Percentiles rank a stretch among this genome's conserved stretches.
Conservation (phyloP, 1,140 invertebrate species). For the Dreissena rostriformis region DNA sequence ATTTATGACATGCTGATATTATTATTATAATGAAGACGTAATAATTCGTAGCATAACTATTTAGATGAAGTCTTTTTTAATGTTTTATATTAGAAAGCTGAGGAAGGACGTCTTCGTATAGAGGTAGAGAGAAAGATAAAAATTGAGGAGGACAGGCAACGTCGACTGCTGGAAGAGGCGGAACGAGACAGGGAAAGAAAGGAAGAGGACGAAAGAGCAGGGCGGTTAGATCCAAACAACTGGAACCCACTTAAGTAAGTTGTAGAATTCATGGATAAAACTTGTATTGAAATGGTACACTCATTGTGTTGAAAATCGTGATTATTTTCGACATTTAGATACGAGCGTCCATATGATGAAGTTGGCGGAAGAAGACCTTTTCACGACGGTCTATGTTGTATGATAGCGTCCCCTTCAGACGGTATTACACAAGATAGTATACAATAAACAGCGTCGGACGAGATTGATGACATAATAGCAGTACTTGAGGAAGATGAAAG, state of each 20-base stretch:
- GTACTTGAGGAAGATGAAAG: slow-evolving; percentile 22
- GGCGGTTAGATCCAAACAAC: slow-evolving; percentile 29
- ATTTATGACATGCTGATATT: no score
- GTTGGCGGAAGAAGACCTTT: slow-evolving; percentile 14
- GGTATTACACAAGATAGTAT: slow-evolving; percentile 20
- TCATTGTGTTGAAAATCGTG: neutral
- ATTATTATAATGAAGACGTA: no score
- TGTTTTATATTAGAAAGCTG: no score
- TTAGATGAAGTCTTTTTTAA: no score
- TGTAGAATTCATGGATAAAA: neutral
- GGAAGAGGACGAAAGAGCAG: slow-evolving; percentile 18
- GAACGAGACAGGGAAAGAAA: no score
- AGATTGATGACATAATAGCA: slow-evolving; percentile 20
- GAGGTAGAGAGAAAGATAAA: no score
- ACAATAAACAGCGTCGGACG: slow-evolving; percentile 21
- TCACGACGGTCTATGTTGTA: slow-evolving; percentile 22
- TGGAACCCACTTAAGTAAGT: slow-evolving; percentile 28
- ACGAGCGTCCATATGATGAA: slow-evolving; percentile 2
- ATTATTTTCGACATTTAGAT: neutral
- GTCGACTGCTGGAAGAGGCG: no score
- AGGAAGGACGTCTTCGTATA: no score
- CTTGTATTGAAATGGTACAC: neutral
- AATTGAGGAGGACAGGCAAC: no score
- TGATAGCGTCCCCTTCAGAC: slow-evolving; percentile 19
- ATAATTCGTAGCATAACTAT: no score